Evolutionary conservation across 2,888 invertebrate species (phyloP), one percentile per base, ranked within the genome.

Genomic region (Diaperis boleti): DNA sequence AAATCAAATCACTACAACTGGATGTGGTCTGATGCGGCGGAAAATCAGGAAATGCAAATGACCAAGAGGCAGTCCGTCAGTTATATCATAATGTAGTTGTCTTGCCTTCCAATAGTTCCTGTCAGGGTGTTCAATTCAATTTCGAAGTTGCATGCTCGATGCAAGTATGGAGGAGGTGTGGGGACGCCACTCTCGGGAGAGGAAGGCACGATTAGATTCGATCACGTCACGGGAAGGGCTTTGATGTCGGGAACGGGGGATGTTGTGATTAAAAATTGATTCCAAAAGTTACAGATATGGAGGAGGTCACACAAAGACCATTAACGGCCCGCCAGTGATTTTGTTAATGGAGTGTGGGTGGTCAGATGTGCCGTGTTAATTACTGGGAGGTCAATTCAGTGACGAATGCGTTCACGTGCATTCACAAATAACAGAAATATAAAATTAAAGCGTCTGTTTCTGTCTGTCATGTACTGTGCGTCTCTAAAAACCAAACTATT

Each of bases 1-100:
- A 56, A 56, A 56, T 56, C 41, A 42, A 18, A 13, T 33, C 13
- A 17, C 15, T n/a, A 37, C n/a, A 18, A 31, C 6, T 6, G 10
- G 4, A 50, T 33, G 42, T 55, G n/a, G n/a, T n/a, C 55, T 31
- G 17, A 55, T 44, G 33, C 26, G 22, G 15, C 29, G 15, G 29
- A 17, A 41, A 18, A 57, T 57, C 35, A 17, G 35, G 37, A 57
- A 45, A 33, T 22, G 57, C 45, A 57, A 57, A 57, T 57, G 31
- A 14, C 15, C 22, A 31, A 37, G 39, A 52, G 17, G 42, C 29
- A 14, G 41, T n/a, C 35, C 39, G 35, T 52, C 54, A 29, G 33
- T 17, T 37, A 22, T 31, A 20, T 26, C 14, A 26, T 54, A 41
- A 54, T 26, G 42, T 39, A 54, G 29, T 54, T 54, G 54, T 54